phyloP scores from a whole-genome alignment of 2,113 vertebrate species.

The Seriola quinqueradiata region DNA sequence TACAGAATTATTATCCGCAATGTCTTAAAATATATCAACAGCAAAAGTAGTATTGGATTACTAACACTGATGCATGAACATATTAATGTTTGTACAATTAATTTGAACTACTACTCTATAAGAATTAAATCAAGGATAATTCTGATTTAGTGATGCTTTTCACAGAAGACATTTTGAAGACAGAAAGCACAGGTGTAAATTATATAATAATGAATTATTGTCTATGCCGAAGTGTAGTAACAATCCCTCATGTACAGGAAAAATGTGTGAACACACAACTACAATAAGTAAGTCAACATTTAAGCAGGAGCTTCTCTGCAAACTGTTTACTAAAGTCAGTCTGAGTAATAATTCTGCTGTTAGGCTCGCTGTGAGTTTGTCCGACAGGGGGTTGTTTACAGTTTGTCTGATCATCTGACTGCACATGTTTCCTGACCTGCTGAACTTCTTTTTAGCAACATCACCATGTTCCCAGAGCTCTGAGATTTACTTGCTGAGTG shows the following conservation, averaged over 20 bases:
- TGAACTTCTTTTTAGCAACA: not conserved
- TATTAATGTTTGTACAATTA: too few relatives aligned
- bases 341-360: not conserved
- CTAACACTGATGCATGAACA: too few relatives aligned
- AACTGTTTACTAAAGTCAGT: not conserved
- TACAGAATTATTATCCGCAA: too few relatives aligned
- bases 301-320: not conserved
- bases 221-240: too few relatives aligned
- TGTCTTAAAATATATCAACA: too few relatives aligned
- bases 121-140: not conserved
- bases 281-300: not conserved
- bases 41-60: too few relatives aligned
- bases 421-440: not conserved
- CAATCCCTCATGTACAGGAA: too few relatives aligned
- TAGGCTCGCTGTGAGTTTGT: not conserved
- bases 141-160: too few relatives aligned
- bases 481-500: not conserved
- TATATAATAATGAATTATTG: too few relatives aligned
- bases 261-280: not conserved
- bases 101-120: too few relatives aligned
- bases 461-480: not conserved
- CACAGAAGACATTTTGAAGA: too few relatives aligned
- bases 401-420: not conserved
- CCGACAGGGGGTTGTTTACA: not conserved
- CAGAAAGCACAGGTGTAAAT: too few relatives aligned